These are phyloP conservation scores for Pyxicephalus adspersus DNA, from an alignment of 2,113 vertebrate species.

Conservation along the genomic window DNA sequence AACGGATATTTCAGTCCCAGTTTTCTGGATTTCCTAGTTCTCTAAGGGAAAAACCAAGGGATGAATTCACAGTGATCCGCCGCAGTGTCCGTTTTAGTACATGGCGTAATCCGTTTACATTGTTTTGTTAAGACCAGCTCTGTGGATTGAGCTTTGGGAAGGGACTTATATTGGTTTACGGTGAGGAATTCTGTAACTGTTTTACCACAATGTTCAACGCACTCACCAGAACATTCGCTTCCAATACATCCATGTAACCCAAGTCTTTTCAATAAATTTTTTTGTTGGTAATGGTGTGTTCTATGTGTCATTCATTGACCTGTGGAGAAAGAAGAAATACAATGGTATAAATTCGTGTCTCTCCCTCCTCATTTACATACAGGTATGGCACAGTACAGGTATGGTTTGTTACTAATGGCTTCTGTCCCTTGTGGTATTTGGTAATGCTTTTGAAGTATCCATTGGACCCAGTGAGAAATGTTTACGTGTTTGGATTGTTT, in stretches of 20 bases:
- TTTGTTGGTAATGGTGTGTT: constrained; percentile 26
- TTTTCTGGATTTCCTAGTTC: background rate
- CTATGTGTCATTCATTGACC: background rate
- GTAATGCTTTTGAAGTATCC: background rate
- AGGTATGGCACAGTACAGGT: no score
- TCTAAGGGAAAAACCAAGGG: background rate
- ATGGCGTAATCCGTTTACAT: background rate
- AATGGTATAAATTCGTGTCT: background rate
- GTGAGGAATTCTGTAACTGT: background rate
- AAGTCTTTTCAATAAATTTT: constrained; percentile 49
- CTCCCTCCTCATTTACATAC: background rate
- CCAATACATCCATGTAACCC: constrained; percentile 51
- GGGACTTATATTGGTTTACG: background rate
- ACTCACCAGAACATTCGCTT: constrained; percentile 38
- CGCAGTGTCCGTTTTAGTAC: background rate
- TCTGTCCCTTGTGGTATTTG: background rate
- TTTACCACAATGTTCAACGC: background rate
- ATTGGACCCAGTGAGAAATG: background rate
- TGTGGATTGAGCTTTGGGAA: background rate
- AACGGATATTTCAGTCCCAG: background rate
- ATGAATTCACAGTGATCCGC: no score
- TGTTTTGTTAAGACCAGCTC: constrained; percentile 11
- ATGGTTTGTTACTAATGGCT: background rate
- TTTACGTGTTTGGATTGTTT: no score
- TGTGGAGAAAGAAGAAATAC: background rate